These are phyloP conservation scores for Mimumesa dahlbomi DNA, from an alignment of 2,888 invertebrate genomes.

Conservation along the genomic window DNA sequence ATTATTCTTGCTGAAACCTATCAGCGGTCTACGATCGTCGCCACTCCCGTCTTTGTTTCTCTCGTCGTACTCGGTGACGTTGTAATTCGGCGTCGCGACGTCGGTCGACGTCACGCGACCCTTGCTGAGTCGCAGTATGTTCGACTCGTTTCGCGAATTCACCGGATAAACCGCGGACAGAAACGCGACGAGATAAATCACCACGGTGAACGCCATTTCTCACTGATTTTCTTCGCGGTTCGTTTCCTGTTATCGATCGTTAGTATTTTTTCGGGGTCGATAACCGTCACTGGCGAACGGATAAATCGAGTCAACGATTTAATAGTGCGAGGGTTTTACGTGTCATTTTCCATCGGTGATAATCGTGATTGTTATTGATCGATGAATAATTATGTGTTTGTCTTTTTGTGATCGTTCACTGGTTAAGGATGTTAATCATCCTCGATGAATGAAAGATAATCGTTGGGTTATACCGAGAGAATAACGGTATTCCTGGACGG, in stretches of 20 bases:
- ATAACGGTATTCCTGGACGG: background rate
- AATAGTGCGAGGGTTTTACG: too few species aligned
- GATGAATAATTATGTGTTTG: too few species aligned
- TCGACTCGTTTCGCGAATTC: constrained; percentile 61
- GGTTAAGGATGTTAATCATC: too few species aligned
- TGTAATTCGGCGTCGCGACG: constrained; percentile 34
- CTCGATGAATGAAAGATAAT: too few species aligned
- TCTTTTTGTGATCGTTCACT: too few species aligned
- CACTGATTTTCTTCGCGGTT: constrained; percentile 7
- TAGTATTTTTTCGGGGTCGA: background rate
- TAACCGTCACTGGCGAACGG: too few species aligned
- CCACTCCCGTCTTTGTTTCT: constrained; percentile 32
- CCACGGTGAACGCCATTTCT: constrained; percentile 21
- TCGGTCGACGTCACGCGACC: constrained; percentile 37
- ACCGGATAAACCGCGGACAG: background rate
- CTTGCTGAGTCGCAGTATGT: constrained; percentile 68
- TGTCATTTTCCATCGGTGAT: too few species aligned
- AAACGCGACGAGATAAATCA: constrained; percentile 11
- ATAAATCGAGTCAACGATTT: too few species aligned
- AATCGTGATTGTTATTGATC: too few species aligned
- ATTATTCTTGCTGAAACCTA: constrained; percentile 74
- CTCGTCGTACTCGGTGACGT: constrained; percentile 43
- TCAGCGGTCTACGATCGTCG: constrained; percentile 43
- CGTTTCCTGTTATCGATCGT: too few species aligned
- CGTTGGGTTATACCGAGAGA: background rate